phyloP scores from a whole-genome alignment of 2,113 vertebrate genomes.

The Jacana jacana region DNA sequence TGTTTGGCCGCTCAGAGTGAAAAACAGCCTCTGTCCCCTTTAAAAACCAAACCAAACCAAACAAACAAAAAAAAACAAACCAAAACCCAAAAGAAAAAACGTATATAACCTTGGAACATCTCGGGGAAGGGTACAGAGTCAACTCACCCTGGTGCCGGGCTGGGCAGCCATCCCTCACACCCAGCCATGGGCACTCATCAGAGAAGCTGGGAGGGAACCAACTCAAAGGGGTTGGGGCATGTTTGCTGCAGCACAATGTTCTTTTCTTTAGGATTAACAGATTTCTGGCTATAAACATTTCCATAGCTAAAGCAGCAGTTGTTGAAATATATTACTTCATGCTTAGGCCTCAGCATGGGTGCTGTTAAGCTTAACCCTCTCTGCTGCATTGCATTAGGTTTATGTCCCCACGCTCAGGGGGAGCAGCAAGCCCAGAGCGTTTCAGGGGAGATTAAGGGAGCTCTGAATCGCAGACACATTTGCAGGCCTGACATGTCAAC shows the following conservation, averaged over 20 bases:
- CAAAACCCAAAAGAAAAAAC: too few species aligned
- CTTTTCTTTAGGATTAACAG: neutral
- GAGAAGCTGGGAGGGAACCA: neutral
- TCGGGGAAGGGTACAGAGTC: neutral
- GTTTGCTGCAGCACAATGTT: rapidly evolving
- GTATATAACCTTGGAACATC: neutral
- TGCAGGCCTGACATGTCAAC: neutral
- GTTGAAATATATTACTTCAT: neutral
- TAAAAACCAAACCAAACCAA: neutral
- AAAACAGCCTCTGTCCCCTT: neutral
- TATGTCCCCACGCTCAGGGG: rapidly evolving
- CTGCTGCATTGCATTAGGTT: neutral
- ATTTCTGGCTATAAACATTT: neutral
- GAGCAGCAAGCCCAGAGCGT: neutral
- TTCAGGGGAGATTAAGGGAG: neutral
- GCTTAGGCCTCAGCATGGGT: rapidly evolving
- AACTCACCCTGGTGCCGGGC: neutral
- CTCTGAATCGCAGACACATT: neutral
- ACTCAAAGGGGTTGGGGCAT: neutral
- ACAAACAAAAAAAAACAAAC: neutral
- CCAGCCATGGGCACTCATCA: neutral
- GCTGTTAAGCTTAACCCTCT: neutral
- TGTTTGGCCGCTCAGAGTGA: neutral
- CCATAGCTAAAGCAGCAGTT: neutral
- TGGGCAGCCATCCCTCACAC: neutral